Percentiles rank a stretch among this genome's conserved stretches.
Conservation (phyloP, 2,113 vertebrate genomes). For the Podarcis muralis region DNA sequence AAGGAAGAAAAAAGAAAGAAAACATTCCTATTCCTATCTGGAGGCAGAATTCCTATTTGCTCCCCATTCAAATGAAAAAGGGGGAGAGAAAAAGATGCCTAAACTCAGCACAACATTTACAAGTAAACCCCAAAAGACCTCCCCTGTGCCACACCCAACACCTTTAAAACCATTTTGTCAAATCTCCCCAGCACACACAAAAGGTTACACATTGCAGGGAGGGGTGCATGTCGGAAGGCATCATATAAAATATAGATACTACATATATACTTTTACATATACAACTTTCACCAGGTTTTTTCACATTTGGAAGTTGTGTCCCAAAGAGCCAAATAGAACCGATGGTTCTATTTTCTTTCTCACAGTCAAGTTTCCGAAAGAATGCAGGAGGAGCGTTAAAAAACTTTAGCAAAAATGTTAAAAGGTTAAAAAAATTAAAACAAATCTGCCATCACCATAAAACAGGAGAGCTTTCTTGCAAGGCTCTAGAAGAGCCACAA, state of each 20-base stretch:
- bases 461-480: background rate
- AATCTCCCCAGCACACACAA: conserved; percentile 22
- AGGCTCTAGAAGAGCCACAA: background rate
- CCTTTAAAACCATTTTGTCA: background rate
- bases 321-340: background rate
- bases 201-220: conserved; percentile 25
- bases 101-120: background rate
- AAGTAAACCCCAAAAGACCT: conserved; percentile 23
- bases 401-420: background rate
- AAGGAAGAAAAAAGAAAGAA: background rate
- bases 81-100: background rate
- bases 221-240: background rate
- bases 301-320: conserved; percentile 19
- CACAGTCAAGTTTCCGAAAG: background rate
- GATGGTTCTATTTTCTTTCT: too few relatives aligned
- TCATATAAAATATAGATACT: conserved; percentile 47
- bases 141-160: background rate
- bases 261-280: conserved; percentile 53
- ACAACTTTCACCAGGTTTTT: background rate
- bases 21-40: background rate
- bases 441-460: background rate
- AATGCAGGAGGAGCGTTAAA: background rate
- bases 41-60: background rate
- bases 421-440: conserved; percentile 38
- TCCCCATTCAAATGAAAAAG: background rate